phyloP scores from a whole-genome alignment of 2,113 vertebrate species.

The Vanacampus margaritifer region DNA sequence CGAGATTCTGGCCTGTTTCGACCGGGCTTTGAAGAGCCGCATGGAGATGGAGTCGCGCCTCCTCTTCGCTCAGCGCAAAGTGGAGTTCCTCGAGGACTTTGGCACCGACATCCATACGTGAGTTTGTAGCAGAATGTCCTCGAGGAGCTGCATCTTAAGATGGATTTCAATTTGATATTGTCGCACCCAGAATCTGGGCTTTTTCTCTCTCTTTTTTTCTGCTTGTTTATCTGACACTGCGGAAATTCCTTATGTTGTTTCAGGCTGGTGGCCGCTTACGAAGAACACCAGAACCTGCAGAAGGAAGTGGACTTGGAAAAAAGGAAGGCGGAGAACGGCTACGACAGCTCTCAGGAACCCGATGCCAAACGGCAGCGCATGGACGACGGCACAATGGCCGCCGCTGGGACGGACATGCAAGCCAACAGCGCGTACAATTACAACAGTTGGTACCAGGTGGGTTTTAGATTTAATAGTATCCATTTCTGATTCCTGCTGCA shows the following conservation, averaged over 20 bases:
- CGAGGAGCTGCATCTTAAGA: background rate
- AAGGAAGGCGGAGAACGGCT: constrained; percentile 92
- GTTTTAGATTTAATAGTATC: constrained; percentile 9
- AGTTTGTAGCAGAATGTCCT: constrained; percentile 42
- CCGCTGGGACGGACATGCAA: constrained; percentile 80
- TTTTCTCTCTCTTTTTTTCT: too few relatives aligned
- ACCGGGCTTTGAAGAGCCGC: constrained; percentile 82
- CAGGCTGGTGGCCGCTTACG: constrained; percentile 87
- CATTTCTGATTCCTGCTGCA: background rate
- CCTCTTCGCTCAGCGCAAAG: constrained; percentile 92
- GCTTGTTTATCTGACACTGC: too few relatives aligned
- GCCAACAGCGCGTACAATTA: constrained; percentile 92
- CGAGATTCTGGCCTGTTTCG: constrained; percentile 89
- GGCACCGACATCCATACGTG: constrained; percentile 92
- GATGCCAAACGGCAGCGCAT: constrained; percentile 86
- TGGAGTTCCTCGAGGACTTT: constrained; percentile 98
- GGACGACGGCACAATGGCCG: constrained; percentile 75
- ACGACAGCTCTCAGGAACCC: constrained; percentile 78
- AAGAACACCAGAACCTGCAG: constrained; percentile 87
- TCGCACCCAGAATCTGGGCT: too few relatives aligned
- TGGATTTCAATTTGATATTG: too few relatives aligned
- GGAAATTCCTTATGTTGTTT: background rate
- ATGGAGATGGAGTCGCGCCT: constrained; percentile 86
- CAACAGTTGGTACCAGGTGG: constrained; percentile 97
- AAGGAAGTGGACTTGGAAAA: constrained; percentile 89